Conservation (phyloP, 2,113 vertebrate species). For the Tor tambroides region DNA sequence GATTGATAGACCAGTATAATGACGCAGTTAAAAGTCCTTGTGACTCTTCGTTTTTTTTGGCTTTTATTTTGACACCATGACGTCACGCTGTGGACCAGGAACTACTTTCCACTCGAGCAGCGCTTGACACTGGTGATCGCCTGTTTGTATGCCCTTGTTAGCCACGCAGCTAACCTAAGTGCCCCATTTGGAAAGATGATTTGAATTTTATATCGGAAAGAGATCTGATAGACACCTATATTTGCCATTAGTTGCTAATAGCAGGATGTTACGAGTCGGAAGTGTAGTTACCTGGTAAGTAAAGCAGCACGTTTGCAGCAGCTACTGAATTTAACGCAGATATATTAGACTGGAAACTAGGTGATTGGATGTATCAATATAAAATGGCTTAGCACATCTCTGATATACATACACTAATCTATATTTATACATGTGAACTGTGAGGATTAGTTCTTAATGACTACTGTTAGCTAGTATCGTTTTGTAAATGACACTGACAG, state of each 20-base stretch:
- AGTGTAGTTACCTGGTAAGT: slow-evolving; percentile 74
- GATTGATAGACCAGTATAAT: neutral
- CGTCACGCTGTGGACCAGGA: slow-evolving; percentile 66
- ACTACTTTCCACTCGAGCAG: slow-evolving; percentile 64
- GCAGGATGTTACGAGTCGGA: slow-evolving; percentile 76
- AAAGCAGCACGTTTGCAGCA: neutral
- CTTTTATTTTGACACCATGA: slow-evolving; percentile 50
- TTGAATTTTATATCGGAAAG: slow-evolving; percentile 57
- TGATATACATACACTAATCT: neutral
- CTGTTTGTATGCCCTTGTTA: slow-evolving; percentile 74
- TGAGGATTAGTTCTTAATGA: neutral
- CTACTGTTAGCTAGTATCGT: neutral
- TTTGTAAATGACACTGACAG: slow-evolving; percentile 3
- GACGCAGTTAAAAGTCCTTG: neutral
- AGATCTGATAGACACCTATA: slow-evolving; percentile 48
- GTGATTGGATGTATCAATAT: neutral
- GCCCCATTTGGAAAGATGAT: slow-evolving; percentile 66
- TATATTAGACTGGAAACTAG: neutral
- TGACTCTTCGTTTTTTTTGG: neutral
- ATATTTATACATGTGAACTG: neutral
- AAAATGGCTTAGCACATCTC: neutral
- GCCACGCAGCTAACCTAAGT: slow-evolving; percentile 64
- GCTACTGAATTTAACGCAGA: neutral
- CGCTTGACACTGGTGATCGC: slow-evolving; percentile 34
- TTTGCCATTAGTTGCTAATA: slow-evolving; percentile 49